These are phyloP conservation scores for Anaspis maculata DNA, from an alignment of 2,888 invertebrate species.

Conservation along the genomic window DNA sequence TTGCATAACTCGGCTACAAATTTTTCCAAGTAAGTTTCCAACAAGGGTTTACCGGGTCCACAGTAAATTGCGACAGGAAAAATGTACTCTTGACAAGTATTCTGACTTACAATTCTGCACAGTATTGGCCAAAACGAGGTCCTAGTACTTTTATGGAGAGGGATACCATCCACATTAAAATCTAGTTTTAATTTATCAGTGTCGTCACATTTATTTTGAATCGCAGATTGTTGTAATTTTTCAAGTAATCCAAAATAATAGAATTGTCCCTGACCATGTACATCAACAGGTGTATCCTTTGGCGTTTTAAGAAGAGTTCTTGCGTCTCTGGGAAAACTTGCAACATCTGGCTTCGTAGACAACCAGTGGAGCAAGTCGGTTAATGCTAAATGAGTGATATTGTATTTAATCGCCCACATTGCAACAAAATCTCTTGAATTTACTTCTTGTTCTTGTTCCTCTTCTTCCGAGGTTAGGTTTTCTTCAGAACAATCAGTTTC, in stretches of 20 bases:
- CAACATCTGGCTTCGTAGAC: constrained; percentile 8
- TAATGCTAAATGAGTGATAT: constrained; percentile 4
- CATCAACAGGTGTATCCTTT: constrained; percentile 1
- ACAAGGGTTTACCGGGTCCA: constrained; percentile 15
- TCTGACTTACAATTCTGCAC: constrained; percentile 5
- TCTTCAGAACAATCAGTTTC: no score
- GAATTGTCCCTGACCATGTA: constrained; percentile 5
- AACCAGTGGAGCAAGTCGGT: constrained; percentile 8
- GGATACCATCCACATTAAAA: constrained; percentile 11
- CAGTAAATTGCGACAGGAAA: constrained; percentile 15
- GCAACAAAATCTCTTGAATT: constrained; percentile 1
- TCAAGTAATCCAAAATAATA: constrained; percentile 13
- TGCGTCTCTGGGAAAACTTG: constrained; percentile 9
- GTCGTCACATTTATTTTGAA: constrained; percentile 2
- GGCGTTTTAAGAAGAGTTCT: constrained; percentile 14
- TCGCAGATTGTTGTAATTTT: constrained; percentile 5
- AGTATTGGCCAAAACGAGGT: constrained; percentile 14
- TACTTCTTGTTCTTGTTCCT: neutral
- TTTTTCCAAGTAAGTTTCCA: constrained; percentile 13
- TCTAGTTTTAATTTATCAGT: constrained; percentile 3
- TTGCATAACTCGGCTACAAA: constrained; percentile 13
- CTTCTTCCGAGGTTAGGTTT: no score
- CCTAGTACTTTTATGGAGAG: constrained; percentile 8
- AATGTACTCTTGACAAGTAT: neutral
- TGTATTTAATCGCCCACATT: constrained; percentile 5